Conservation (phyloP, 2,888 invertebrate species). For the Idaea biselata region DNA sequence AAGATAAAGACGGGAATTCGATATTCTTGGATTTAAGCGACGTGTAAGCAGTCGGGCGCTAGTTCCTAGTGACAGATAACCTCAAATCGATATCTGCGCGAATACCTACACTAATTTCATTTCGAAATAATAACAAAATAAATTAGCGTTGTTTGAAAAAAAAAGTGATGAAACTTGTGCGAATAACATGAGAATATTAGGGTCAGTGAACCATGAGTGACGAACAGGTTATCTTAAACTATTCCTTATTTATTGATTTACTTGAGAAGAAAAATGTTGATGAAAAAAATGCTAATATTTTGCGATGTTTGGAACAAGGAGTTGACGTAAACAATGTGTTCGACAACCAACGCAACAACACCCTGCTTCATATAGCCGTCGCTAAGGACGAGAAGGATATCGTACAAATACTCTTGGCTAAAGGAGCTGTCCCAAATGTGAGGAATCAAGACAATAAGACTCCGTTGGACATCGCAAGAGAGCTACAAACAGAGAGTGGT, state of each 20-base stretch:
- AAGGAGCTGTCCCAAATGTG: slow-evolving; percentile 22
- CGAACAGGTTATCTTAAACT: slow-evolving; percentile 16
- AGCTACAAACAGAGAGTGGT: slow-evolving; percentile 10
- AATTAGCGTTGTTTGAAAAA: too few species aligned
- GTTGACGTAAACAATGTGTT: slow-evolving; percentile 34
- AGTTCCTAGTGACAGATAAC: too few species aligned
- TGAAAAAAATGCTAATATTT: slow-evolving; percentile 24
- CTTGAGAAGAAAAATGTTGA: slow-evolving; percentile 20
- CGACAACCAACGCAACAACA: slow-evolving; percentile 27
- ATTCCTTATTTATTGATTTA: slow-evolving; percentile 24
- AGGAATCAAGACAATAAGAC: slow-evolving; percentile 27
- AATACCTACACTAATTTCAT: too few species aligned
- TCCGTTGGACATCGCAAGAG: slow-evolving; percentile 28
- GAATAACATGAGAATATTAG: too few species aligned
- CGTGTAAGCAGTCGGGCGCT: too few species aligned
- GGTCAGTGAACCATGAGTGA: background rate
- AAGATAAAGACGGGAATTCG: too few species aligned
- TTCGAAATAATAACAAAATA: too few species aligned
- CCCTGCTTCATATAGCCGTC: slow-evolving; percentile 34
- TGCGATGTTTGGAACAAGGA: slow-evolving; percentile 24
- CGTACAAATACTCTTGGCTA: slow-evolving; percentile 26
- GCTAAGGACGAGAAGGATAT: slow-evolving; percentile 25
- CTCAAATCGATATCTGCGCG: too few species aligned
- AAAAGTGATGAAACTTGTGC: too few species aligned
- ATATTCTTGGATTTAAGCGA: too few species aligned